A percentile compares a stretch with the other conserved stretches of the same genome.
Evolutionary conservation across 2,888 invertebrate genomes (phyloP).

Genomic region (Pasiphila rectangulata): DNA sequence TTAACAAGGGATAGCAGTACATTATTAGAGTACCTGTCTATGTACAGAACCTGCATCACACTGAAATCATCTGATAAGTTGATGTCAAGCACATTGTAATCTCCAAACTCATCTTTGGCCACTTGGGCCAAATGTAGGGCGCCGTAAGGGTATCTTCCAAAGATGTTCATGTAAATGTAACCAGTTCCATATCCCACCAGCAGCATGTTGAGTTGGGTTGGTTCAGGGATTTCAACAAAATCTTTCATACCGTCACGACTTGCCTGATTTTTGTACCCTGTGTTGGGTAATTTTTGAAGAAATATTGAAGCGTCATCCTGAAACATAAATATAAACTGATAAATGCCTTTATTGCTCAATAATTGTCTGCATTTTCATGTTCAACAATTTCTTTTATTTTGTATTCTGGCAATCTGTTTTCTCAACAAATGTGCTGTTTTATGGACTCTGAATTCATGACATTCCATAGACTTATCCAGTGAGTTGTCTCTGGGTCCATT

Average conservation of each 20-base stretch:
- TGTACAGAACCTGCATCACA: slow-evolving; percentile 83
- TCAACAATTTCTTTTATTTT: too few species aligned
- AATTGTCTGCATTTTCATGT: too few species aligned
- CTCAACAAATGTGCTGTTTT: too few species aligned
- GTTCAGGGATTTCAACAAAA: slow-evolving; percentile 82
- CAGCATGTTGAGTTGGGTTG: slow-evolving; percentile 86
- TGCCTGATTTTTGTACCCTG: slow-evolving; percentile 74
- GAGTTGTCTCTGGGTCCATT: too few species aligned
- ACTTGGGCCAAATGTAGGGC: slow-evolving; percentile 82
- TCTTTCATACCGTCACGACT: slow-evolving; percentile 80
- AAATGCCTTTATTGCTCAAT: too few species aligned
- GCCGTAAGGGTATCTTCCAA: slow-evolving; percentile 92
- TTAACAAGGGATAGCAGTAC: slow-evolving; percentile 75
- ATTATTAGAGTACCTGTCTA: slow-evolving; percentile 72
- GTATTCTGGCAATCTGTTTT: too few species aligned
- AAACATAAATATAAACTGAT: too few species aligned
- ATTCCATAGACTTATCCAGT: too few species aligned
- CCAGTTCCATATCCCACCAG: slow-evolving; percentile 89
- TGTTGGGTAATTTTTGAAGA: slow-evolving; percentile 80
- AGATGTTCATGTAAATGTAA: slow-evolving; percentile 87
- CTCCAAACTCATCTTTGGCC: slow-evolving; percentile 77
- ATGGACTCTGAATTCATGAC: too few species aligned
- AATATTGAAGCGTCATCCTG: slow-evolving; percentile 78
- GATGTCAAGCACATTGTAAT: slow-evolving; percentile 83
- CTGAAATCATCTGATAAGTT: slow-evolving; percentile 86